Base-by-base conservation (phyloP, 2,113 vertebrate species). In the Cepphus grylle region DNA sequence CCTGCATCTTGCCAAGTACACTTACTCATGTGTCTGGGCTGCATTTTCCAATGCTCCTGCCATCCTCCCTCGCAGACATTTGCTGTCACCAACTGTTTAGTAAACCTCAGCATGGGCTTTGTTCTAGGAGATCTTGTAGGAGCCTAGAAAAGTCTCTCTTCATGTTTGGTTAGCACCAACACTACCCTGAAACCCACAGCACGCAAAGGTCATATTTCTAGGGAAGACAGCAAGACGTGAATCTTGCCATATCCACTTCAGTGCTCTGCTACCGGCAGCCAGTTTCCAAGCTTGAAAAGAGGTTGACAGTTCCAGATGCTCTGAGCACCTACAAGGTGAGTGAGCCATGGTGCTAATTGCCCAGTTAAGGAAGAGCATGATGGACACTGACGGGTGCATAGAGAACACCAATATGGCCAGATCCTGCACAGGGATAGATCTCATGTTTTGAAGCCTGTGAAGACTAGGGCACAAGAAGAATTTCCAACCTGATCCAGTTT, bases 111-210 rank as follows among this genome's bases (percentile, higher is more conserved):
- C 47, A 47, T 4, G 50, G 7, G 12, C 15, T 93, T 70, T 90
- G 71, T 70, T 58, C 59, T 83, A 30, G 47, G 2, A 29, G 66
- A 38, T 4, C 71, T 50, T 70, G 26, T 36, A 83, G 76, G 50
- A 92, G 47, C 23, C 66, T 38, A 50, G 27, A 73, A 66, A 66
- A 86, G 7, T 53, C 43, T 79, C 7, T 84, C 45, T 50, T 29
- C 20, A 2, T 0, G 0, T 80, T 55, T 2, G 0, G 3, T 55
- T 10, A 49, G 18, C 42, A n/a, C 34, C 11, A n/a, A 3, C 12
- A 12, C 5, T 61, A 29, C 18, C 43, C 53, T 0, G 0, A 78
- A 92, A 27, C 14, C 63, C 45, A 52, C 1, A 13, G 42, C n/a
- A 53, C 0, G 2, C 1, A 5, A 26, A 81, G 6, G 13, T 23